Base-by-base conservation (phyloP, 2,113 vertebrate species). In the Scartelaos histophorus region DNA sequence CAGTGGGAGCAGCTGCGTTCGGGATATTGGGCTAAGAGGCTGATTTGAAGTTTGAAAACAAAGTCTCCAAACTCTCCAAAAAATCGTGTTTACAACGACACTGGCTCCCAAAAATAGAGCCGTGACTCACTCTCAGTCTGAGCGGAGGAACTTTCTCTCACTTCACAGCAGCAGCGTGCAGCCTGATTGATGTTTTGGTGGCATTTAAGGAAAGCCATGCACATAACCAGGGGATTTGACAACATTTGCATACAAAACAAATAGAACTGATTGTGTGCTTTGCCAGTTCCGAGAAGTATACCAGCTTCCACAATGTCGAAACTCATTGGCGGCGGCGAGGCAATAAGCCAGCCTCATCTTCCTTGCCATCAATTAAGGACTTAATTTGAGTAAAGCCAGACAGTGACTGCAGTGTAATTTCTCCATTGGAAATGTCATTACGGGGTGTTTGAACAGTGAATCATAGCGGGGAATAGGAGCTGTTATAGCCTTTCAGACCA, bases 361-460 rank as follows among this genome's bases (percentile, higher is more conserved):
- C 70, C 73, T 68, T 70, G 75, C 73, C 88, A 82, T 89, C 88
- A 89, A 89, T 90, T 87, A 88, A 78, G 54, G 70, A 80, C 74
- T 82, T 87, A 75, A 89, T 91, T 89, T 88, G 56, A 78, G 74
- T 77, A 71, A 81, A 85, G 82, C 75, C 85, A 73, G 80, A 82
- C 80, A 85, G 70, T 76, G 82, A 78, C 76, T 78, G 82, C 66
- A 6, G 80, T 82, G 75, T 87, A 72, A 85, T 85, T 87, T 83
- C 76, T 81, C 81, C 45, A 84, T 92, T 85, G 90, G 83, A 87
- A 89, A 87, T 87, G 85, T 86, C 84, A 91, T 92, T 88, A 91
- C 70, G 75, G 75, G 69, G 82, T 74, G 80, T 90, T 93, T 88
- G 83, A 91, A 82, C 85, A 81, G 73, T 89, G 87, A 90, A 89